These are phyloP conservation scores for Mimas tiliae DNA, from an alignment of 2,888 invertebrate genomes.

Conservation along the genomic window DNA sequence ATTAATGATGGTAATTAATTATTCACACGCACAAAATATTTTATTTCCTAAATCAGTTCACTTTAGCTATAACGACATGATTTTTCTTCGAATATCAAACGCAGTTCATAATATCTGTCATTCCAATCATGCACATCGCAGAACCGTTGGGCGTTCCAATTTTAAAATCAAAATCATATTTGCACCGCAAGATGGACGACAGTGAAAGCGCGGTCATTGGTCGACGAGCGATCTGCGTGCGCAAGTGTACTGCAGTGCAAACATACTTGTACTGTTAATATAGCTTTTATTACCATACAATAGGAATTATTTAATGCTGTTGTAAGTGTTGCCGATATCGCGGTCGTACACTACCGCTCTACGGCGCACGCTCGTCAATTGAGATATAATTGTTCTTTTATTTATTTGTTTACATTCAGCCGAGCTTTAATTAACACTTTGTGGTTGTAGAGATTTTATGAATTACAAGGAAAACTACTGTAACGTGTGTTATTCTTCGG, in stretches of 20 bases:
- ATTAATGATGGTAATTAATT: too few relatives aligned
- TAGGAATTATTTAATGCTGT: slow-evolving; percentile 39
- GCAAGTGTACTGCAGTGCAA: slow-evolving; percentile 66
- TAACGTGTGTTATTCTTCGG: neutral
- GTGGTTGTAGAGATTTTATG: slow-evolving; percentile 15
- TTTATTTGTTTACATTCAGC: slow-evolving; percentile 61
- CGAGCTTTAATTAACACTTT: slow-evolving; percentile 34
- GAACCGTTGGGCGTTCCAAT: slow-evolving; percentile 64
- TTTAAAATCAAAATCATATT: slow-evolving; percentile 65
- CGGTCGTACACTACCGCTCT: slow-evolving; percentile 71
- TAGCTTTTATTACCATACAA: slow-evolving; percentile 8
- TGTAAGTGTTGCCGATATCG: slow-evolving; percentile 34
- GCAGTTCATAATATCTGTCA: slow-evolving; percentile 23
- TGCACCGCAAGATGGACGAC: slow-evolving; percentile 69
- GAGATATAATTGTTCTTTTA: slow-evolving; percentile 80
- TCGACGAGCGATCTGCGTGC: slow-evolving; percentile 74
- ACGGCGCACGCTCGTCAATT: slow-evolving; percentile 69
- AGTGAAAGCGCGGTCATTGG: slow-evolving; percentile 84
- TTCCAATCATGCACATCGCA: slow-evolving; percentile 41
- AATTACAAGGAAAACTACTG: slow-evolving; percentile 21
- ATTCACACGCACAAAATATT: neutral
- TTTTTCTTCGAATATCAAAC: slow-evolving; percentile 11
- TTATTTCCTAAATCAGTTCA: neutral
- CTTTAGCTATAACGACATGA: neutral
- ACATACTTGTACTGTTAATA: slow-evolving; percentile 35